A percentile compares a stretch with the other conserved stretches of the same genome.
These are phyloP conservation scores for Xiphias gladius DNA, from an alignment of 2,113 vertebrate species.

Conservation along the genomic window DNA sequence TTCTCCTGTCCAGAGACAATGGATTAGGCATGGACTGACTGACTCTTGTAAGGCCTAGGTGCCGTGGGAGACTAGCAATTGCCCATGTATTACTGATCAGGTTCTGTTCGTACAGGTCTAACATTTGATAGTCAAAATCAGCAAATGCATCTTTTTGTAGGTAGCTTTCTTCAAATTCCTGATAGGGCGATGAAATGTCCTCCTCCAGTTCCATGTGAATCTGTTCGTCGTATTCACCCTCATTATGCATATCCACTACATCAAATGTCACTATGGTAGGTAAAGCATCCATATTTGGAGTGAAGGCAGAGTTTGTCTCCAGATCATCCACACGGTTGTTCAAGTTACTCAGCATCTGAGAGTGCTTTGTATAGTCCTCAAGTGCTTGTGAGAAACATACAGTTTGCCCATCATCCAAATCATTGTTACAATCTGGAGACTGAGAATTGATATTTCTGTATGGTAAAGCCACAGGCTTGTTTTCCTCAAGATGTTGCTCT, in stretches of 20 bases:
- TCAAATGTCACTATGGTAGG: conserved; percentile 98
- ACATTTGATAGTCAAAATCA: conserved; percentile 90
- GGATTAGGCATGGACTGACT: conserved; percentile 85
- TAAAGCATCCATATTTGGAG: conserved; percentile 91
- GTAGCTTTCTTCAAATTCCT: conserved; percentile 91
- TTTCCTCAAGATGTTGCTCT: conserved; percentile 76
- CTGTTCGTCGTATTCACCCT: conserved; percentile 93
- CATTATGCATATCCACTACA: conserved; percentile 94
- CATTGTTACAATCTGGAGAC: conserved; percentile 42
- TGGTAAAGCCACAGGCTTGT: conserved; percentile 60
- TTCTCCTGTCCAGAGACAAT: conserved; percentile 90
- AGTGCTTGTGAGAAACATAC: conserved; percentile 95
- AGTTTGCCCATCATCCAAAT: conserved; percentile 86
- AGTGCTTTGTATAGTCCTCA: conserved; percentile 92
- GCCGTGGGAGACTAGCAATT: conserved; percentile 92
- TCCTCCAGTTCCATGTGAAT: conserved; percentile 90
- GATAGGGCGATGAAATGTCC: conserved; percentile 89
- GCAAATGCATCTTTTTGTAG: conserved; percentile 90
- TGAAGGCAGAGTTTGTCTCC: conserved; percentile 88
- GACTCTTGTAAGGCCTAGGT: conserved; percentile 87
- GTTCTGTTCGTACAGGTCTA: conserved; percentile 85
- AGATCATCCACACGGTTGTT: conserved; percentile 86
- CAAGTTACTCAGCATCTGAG: conserved; percentile 89
- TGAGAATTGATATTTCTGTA: conserved; percentile 66
- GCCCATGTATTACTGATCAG: conserved; percentile 89